These are phyloP conservation scores for Mormyrus iriodes DNA, from an alignment of 2,113 vertebrate genomes.

Conservation along the genomic window DNA sequence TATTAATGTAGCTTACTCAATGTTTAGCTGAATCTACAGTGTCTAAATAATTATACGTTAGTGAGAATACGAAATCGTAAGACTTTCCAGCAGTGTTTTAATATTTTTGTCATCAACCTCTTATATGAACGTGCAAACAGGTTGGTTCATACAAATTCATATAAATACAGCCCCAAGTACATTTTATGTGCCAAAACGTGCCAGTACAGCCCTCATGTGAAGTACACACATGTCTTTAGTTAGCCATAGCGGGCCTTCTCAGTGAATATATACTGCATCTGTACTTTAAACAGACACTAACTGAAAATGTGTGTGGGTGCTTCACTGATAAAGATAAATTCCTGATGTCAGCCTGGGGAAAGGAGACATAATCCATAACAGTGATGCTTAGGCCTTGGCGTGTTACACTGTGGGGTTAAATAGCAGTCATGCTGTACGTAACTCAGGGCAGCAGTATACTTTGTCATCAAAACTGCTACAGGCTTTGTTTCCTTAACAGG, in stretches of 20 bases:
- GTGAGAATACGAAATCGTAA: constrained; percentile 16
- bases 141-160: background rate
- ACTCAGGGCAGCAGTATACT: background rate
- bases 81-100: constrained; percentile 16
- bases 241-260: background rate
- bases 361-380: background rate
- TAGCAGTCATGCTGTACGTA: too few relatives aligned
- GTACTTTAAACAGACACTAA: background rate
- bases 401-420: background rate
- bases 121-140: background rate
- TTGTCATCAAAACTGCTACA: background rate
- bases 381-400: background rate
- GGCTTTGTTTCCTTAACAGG: background rate
- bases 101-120: background rate
- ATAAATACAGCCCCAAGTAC: background rate
- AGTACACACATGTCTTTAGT: background rate
- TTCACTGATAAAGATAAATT: background rate
- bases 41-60: constrained; percentile 30
- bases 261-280: background rate
- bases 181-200: background rate
- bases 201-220: background rate
- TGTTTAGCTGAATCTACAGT: constrained; percentile 17
- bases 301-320: background rate
- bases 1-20: constrained; percentile 26
- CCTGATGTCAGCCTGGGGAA: background rate